These are phyloP conservation scores for Rachycentron canadum DNA, from an alignment of 2,797 vertebrate species.

Conservation along the genomic window DNA sequence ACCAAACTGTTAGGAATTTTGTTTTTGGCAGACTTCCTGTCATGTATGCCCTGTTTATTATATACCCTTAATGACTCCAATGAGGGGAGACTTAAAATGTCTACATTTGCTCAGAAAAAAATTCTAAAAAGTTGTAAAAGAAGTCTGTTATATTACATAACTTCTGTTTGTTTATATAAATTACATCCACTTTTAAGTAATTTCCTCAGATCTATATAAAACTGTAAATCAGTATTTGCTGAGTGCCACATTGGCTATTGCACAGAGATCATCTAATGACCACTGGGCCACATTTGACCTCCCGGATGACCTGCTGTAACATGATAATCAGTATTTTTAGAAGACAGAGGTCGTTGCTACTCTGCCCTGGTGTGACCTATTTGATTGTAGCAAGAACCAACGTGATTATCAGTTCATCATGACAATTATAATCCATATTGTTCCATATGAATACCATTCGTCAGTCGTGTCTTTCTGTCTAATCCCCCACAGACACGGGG, in stretches of 20 bases:
- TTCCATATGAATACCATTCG: slow-evolving; percentile 79
- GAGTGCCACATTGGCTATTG: slow-evolving; percentile 72
- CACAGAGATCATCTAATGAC: slow-evolving; percentile 84
- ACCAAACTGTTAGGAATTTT: slow-evolving; percentile 77
- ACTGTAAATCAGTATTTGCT: slow-evolving; percentile 58
- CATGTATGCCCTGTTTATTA: slow-evolving; percentile 76
- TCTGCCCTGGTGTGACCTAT: slow-evolving; percentile 73
- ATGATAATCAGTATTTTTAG: slow-evolving; percentile 62
- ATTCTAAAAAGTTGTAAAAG: slow-evolving; percentile 45
- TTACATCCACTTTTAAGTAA: slow-evolving; percentile 43
- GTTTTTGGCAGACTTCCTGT: slow-evolving; percentile 75
- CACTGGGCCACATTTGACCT: slow-evolving; percentile 83
- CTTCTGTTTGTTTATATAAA: slow-evolving; percentile 62
- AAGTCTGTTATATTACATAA: slow-evolving; percentile 34
- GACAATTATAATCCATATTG: slow-evolving; percentile 79
- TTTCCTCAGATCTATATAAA: slow-evolving; percentile 46
- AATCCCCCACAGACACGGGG: slow-evolving; percentile 16
- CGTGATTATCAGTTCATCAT: slow-evolving; percentile 78
- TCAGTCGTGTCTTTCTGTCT: slow-evolving; percentile 50
- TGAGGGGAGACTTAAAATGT: slow-evolving; percentile 63
- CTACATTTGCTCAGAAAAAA: slow-evolving; percentile 66
- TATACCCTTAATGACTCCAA: slow-evolving; percentile 66
- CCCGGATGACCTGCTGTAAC: slow-evolving; percentile 43
- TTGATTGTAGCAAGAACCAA: slow-evolving; percentile 45
- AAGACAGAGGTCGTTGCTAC: slow-evolving; percentile 64